A percentile compares a stretch with the other conserved stretches of the same genome.
Conservation (phyloP, 2,113 vertebrate species). For the Lamprologus lemairii region DNA sequence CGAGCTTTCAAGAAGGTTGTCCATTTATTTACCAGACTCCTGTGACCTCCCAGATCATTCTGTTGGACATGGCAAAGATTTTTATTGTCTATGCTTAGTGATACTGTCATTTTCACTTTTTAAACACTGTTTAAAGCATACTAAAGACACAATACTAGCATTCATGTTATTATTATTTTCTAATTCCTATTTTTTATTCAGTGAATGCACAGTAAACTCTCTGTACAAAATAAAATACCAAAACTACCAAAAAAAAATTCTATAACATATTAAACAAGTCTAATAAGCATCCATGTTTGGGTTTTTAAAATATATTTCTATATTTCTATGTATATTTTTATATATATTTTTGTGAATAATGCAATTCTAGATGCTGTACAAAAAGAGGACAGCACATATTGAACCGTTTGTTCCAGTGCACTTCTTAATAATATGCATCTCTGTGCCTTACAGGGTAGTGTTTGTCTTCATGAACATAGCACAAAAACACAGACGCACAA, state of each 20-base stretch:
- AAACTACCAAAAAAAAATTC: background rate
- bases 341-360: background rate
- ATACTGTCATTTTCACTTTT: background rate
- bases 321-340: background rate
- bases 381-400: background rate
- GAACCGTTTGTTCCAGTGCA: background rate
- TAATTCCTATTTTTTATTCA: background rate
- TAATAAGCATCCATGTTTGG: background rate
- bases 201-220: background rate
- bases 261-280: background rate
- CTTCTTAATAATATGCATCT: background rate
- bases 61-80: conserved; percentile 26
- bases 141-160: background rate
- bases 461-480: conserved; percentile 10
- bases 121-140: background rate
- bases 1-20: conserved; percentile 96
- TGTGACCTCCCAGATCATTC: conserved; percentile 97
- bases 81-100: background rate
- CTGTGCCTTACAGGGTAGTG: background rate
- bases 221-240: background rate
- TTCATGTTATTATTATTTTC: background rate
- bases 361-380: background rate
- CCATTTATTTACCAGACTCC: conserved; percentile 98
- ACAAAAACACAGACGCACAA: background rate
- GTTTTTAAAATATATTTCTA: background rate